Evolutionary conservation across 2,888 invertebrate species (phyloP).

Genomic region (Cataglyphis altisquamis): DNA sequence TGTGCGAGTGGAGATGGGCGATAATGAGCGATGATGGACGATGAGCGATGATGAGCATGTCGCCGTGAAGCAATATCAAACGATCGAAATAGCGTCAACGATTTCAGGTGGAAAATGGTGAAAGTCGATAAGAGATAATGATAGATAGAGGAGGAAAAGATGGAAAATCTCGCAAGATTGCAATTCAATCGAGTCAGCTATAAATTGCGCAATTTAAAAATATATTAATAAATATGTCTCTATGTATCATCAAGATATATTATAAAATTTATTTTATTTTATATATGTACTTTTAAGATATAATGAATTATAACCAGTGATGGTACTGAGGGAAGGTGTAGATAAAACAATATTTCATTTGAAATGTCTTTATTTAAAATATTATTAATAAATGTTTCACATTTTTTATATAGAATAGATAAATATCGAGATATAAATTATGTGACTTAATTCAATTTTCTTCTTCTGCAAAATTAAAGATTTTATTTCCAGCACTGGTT

Average conservation of each 20-base stretch:
- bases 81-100: conserved; percentile 23
- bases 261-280: conserved; percentile 1
- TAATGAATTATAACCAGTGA: conserved; percentile 46
- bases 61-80: not conserved
- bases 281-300: not conserved
- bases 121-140: not conserved
- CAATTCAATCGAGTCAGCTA: not conserved
- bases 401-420: conserved; percentile 1
- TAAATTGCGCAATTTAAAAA: conserved; percentile 20
- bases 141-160: not conserved
- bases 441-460: not conserved
- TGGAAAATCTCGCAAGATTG: conserved; percentile 21
- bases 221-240: not conserved
- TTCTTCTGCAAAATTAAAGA: conserved; percentile 15
- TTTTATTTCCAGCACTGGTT: conserved; percentile 32
- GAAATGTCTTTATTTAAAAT: conserved; percentile 33
- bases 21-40: conserved; percentile 6
- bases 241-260: not conserved
- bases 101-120: conserved; percentile 21
- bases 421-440: not conserved
- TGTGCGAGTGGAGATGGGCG: conserved; percentile 12
- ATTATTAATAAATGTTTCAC: conserved; percentile 4
- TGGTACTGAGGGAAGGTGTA: not conserved
- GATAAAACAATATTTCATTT: conserved; percentile 11
- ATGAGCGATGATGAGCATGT: not conserved